Percentiles rank a stretch among this genome's conserved stretches.
These are phyloP conservation scores for Callipepla californica DNA, from an alignment of 2,113 vertebrate species.

Conservation along the genomic window DNA sequence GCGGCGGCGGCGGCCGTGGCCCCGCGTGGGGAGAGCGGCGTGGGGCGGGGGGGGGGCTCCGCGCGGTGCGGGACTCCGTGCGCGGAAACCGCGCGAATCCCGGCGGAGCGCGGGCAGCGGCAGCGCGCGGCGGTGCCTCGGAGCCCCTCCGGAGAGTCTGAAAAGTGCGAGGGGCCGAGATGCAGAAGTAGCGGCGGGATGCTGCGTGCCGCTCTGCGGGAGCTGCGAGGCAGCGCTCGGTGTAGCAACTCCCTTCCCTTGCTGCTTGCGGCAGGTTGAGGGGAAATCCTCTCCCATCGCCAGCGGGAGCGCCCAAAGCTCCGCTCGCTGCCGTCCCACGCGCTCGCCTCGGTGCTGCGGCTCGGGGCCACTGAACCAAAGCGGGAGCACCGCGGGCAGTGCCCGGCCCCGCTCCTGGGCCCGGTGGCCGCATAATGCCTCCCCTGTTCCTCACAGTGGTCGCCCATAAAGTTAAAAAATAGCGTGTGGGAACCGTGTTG, in stretches of 20 bases:
- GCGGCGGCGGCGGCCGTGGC: no score
- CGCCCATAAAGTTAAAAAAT: conserved; percentile 54
- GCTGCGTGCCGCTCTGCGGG: background rate
- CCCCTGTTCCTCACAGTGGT: background rate
- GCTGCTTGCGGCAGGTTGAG: background rate
- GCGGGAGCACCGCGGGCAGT: no score
- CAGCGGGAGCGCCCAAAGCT: background rate
- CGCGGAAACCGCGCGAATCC: background rate
- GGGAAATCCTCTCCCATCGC: background rate
- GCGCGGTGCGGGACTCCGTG: background rate
- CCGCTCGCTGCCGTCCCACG: background rate
- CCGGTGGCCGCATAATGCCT: background rate
- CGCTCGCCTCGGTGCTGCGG: background rate
- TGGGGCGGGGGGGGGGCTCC: no score
- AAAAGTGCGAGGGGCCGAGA: conserved; percentile 45
- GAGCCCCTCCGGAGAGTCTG: conserved; percentile 10
- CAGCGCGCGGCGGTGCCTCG: background rate
- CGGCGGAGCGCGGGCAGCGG: background rate
- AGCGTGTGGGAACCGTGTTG: conserved; percentile 13
- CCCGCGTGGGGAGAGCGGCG: no score
- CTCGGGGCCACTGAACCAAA: no score
- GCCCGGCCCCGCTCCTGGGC: background rate
- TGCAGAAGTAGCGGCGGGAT: background rate
- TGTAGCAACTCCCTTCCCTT: background rate
- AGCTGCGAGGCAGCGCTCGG: conserved; percentile 8